phyloP scores from a whole-genome alignment of 2,888 invertebrate species.

The Nephrotoma flavescens region DNA sequence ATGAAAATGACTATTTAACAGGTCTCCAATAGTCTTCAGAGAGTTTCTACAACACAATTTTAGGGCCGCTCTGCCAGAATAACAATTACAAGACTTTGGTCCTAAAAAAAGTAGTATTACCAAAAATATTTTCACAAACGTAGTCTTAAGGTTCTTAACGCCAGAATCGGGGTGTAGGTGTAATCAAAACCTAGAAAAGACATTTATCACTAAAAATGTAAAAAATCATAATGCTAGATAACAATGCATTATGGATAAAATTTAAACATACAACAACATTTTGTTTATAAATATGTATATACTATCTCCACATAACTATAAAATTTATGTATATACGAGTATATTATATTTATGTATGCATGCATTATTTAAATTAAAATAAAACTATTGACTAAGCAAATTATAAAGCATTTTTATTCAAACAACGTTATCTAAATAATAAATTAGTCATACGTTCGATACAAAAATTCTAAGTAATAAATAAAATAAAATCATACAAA shows the following conservation, averaged over 20 bases:
- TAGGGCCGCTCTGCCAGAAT: too few relatives aligned
- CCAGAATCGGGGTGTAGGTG: not conserved
- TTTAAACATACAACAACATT: not conserved
- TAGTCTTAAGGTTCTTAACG: too few relatives aligned
- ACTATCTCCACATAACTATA: not conserved
- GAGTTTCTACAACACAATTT: too few relatives aligned
- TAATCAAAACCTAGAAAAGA: not conserved
- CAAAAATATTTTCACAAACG: too few relatives aligned
- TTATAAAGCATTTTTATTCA: not conserved
- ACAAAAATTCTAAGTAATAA: not conserved
- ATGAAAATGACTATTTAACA: too few relatives aligned
- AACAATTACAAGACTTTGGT: too few relatives aligned
- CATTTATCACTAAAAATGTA: not conserved
- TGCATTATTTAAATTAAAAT: not conserved
- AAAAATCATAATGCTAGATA: not conserved
- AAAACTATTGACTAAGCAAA: not conserved
- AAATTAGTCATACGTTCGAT: not conserved
- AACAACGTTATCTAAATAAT: not conserved
- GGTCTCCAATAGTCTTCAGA: too few relatives aligned
- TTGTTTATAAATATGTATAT: not conserved
- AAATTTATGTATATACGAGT: not conserved
- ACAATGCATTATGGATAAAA: not conserved
- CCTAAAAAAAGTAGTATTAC: too few relatives aligned
- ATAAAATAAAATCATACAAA: not conserved
- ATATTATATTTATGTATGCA: not conserved